Base-by-base conservation (phyloP, 2,888 invertebrate genomes). In the Meloe dianella region DNA sequence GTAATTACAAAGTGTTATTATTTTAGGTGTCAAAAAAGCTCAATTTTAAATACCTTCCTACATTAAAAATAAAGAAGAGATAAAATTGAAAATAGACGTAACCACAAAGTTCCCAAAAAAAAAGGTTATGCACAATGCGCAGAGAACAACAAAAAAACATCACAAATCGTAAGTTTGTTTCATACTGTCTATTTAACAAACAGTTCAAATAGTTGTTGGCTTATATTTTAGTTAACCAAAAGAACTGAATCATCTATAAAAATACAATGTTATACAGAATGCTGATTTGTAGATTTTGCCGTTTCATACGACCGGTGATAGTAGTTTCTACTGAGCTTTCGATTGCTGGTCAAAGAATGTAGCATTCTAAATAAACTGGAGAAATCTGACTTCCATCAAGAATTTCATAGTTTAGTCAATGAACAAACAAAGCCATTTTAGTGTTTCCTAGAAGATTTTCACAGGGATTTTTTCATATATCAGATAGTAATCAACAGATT, bases 21-120 rank as follows among this genome's bases (percentile, higher is more conserved):
- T n/a, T n/a, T n/a, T n/a, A n/a, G n/a, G n/a, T n/a, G n/a, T n/a
- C n/a, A n/a, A n/a, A n/a, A n/a, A n/a, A n/a, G n/a, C 2, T 32
- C 32, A 32, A 32, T 32, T 32, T 32, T 30, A 29, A 7, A 57
- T 57, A 9, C 17, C 14, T 24, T 14, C 29, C n/a, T 17, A 24
- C n/a, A 27, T 8, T 12, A 30, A 24, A 8, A 24, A 24, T 29
- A 54, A 63, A 61, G n/a, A 63, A 32, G 63, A 20, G 51, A 51
- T 54, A 62, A 63, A 51, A 57, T 66, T 59, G 57, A 24, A 65
- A 17, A 60, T 1, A 38, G 35, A 57, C 29, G 60, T 65, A 65
- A 57, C 61, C 29, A 29, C 35, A 68, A 67, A 61, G 67, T 71
- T 71, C 71, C 70, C 68, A 70, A 29, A 57, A 60, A 60, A 65